Evolutionary conservation across 2,113 vertebrate genomes (phyloP), one percentile per base, ranked within the genome.

Genomic region (Dinomys branickii): DNA sequence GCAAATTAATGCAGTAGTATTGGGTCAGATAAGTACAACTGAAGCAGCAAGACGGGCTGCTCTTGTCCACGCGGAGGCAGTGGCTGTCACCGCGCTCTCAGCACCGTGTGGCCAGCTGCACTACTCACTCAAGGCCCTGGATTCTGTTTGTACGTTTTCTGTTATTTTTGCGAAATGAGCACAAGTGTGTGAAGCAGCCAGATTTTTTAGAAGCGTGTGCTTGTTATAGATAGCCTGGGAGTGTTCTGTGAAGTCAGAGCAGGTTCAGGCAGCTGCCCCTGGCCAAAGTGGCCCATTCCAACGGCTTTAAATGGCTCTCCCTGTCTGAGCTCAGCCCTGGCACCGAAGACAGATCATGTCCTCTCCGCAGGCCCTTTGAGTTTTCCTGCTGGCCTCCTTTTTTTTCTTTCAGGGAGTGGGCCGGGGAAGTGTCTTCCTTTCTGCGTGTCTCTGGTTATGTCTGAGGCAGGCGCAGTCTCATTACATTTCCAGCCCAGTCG

Each of bases 121-220:
- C 14, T 3, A 2, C 26, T 16, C 2, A 30, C 50, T 80, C 1
- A 19, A 73, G 38, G 38, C 50, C 59, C 81, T 35, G 38, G 54
- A 54, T 96, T 81, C 69, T 30, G 59, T 59, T 14, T 78, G 50
- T 94, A 52, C 1, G 28, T 85, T 84, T 69, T 63, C 26, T 81
- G 50, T 84, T 59, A 73, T 56, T 89, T 94, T 90, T 87, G 63
- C 82, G 82, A 73, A 94, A 52, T 88, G 33, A 61, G 2, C 52
- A 78, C 0, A 3, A 10, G 58, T 85, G 50, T 91, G 89, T 78
- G 69, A 82, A 85, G 81, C 22, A 85, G 47, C 44, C 19, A 38
- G 87, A 22, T 82, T 84, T 97, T 97, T 85, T 94, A 85, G 96
- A 88, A 78, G 88, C 73, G 5, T 65, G 61, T 78, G 17, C 63